Evolutionary conservation across 2,888 invertebrate genomes (phyloP).

Genomic region (Tiphia femorata): DNA sequence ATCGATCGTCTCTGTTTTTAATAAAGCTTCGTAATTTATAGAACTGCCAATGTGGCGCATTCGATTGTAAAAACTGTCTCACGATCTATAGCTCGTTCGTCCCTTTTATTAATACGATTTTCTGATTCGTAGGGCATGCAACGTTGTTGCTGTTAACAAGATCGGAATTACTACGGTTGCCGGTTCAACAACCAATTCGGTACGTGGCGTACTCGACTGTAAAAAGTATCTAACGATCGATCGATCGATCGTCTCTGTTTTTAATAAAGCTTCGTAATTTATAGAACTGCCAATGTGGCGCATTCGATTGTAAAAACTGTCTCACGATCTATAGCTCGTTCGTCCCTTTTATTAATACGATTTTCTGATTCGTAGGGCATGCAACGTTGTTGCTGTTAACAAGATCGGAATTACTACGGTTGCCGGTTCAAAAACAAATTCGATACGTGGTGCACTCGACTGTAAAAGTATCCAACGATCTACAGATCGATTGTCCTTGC

Average conservation of each 20-base stretch:
- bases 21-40: no score
- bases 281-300: no score
- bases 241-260: slow-evolving; percentile 28
- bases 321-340: no score
- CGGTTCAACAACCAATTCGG: slow-evolving; percentile 39
- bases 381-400: slow-evolving; percentile 40
- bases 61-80: neutral
- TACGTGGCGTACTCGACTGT: slow-evolving; percentile 20
- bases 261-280: no score
- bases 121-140: slow-evolving; percentile 50
- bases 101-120: no score
- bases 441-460: slow-evolving; percentile 20
- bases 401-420: slow-evolving; percentile 38
- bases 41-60: no score
- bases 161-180: slow-evolving; percentile 35
- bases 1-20: slow-evolving; percentile 31
- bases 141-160: slow-evolving; percentile 41
- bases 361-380: slow-evolving; percentile 54
- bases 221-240: slow-evolving; percentile 9
- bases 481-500: slow-evolving; percentile 25
- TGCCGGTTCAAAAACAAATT: slow-evolving; percentile 39
- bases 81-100: no score
- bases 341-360: no score
- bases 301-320: no score
- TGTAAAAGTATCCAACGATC: slow-evolving; percentile 13